Percentiles rank a stretch among this genome's conserved stretches.
Conservation (phyloP, 2,113 vertebrate genomes). For the Hystrix cristata region DNA sequence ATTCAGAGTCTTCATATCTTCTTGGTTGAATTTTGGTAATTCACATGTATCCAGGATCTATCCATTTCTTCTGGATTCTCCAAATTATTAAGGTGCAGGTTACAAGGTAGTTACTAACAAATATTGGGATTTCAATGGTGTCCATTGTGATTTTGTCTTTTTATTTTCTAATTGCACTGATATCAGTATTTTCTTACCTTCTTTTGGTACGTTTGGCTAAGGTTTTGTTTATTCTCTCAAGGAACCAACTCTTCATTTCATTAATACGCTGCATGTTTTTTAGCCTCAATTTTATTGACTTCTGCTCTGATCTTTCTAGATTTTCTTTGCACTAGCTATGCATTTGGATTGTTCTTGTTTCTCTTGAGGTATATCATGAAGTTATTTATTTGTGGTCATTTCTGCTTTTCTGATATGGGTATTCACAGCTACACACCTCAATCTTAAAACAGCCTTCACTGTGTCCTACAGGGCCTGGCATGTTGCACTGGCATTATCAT, state of each 20-base stretch:
- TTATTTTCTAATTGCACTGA: not conserved
- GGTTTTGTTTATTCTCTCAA: not conserved
- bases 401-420: not conserved
- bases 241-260: not conserved
- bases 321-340: not conserved
- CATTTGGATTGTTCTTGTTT: not conserved
- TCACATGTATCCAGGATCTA: not conserved
- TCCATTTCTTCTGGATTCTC: not conserved
- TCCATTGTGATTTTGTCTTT: not conserved
- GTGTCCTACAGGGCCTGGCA: not conserved
- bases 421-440: not conserved
- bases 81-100: not conserved
- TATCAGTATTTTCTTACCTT: not conserved
- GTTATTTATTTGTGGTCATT: not conserved
- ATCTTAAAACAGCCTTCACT: not conserved
- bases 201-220: not conserved
- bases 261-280: not conserved
- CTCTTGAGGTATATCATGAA: not conserved
- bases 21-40: not conserved
- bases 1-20: not conserved
- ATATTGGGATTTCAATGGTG: not conserved
- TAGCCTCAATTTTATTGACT: not conserved
- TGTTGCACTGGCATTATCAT: not conserved
- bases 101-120: not conserved
- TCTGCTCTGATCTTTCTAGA: not conserved